Evolutionary conservation across 1,140 invertebrate genomes (phyloP).

Genomic region (Tigriopus japonicus): DNA sequence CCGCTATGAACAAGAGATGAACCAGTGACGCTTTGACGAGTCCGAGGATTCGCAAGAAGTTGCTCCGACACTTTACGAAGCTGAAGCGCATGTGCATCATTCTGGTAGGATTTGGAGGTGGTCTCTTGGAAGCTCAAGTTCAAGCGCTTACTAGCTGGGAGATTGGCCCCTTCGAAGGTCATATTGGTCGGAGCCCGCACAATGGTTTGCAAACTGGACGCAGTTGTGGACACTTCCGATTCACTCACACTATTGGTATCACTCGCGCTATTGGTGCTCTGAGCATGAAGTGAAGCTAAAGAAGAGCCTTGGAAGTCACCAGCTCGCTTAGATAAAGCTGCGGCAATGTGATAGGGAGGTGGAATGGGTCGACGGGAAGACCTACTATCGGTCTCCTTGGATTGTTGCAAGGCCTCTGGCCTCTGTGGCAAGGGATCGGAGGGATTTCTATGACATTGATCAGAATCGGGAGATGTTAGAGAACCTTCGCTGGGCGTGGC

Average conservation of each 20-base stretch:
- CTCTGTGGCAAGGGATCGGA: conserved; percentile 9
- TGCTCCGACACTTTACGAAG: conserved; percentile 13
- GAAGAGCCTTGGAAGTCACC: conserved; percentile 25
- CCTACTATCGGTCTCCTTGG: conserved; percentile 6
- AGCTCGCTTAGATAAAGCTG: conserved; percentile 43
- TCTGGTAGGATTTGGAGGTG: not conserved
- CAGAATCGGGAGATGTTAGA: conserved; percentile 11
- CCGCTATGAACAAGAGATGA: not conserved
- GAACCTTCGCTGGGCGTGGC: conserved; percentile 11
- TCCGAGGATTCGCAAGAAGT: not conserved
- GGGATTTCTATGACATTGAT: conserved; percentile 16
- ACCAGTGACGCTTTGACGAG: not conserved
- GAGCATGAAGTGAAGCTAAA: not conserved
- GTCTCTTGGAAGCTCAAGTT: not conserved
- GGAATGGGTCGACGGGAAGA: conserved; percentile 25
- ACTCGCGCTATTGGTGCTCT: not conserved
- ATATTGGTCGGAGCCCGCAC: not conserved
- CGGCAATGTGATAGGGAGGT: conserved; percentile 46
- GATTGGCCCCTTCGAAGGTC: no score
- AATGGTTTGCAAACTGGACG: conserved; percentile 12
- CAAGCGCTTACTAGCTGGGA: no score
- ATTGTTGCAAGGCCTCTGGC: conserved; percentile 1
- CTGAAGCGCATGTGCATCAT: not conserved
- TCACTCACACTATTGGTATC: conserved; percentile 2
- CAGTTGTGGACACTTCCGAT: conserved; percentile 5